These are phyloP conservation scores for Hemibagrus guttatus DNA, from an alignment of 2,797 vertebrate genomes.

Conservation along the genomic window DNA sequence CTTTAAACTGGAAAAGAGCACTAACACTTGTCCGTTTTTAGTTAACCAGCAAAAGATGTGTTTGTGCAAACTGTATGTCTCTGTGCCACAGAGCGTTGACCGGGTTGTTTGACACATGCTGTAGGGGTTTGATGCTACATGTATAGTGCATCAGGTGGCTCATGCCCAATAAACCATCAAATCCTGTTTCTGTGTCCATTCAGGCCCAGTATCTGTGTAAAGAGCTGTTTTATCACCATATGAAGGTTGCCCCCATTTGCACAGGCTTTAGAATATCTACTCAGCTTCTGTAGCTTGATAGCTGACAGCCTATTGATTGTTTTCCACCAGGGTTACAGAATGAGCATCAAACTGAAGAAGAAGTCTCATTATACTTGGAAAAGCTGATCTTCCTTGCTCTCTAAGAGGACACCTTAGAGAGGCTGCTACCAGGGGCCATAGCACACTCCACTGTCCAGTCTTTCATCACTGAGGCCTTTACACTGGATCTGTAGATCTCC, in stretches of 20 bases:
- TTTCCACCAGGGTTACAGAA: background rate
- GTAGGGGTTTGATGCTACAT: background rate
- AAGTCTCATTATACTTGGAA: background rate
- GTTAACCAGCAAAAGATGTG: background rate
- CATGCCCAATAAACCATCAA: background rate
- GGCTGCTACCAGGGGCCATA: too few species aligned
- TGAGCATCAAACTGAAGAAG: background rate
- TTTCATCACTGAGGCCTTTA: too few species aligned
- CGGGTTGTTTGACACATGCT: background rate
- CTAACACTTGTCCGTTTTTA: background rate
- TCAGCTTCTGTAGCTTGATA: background rate
- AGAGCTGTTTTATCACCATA: background rate
- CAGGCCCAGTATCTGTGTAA: background rate
- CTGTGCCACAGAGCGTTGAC: background rate
- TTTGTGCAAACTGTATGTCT: background rate
- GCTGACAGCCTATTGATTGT: background rate
- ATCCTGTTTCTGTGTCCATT: background rate
- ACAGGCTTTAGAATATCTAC: background rate
- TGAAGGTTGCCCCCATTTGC: background rate
- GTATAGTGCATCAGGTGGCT: background rate
- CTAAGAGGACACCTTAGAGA: background rate
- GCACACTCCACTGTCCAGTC: too few species aligned
- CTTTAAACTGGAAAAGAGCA: background rate
- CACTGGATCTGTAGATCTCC: too few species aligned
- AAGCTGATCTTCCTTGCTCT: background rate